Evolutionary conservation across 2,888 invertebrate species (phyloP).

Genomic region (Drosophila quinaria): DNA sequence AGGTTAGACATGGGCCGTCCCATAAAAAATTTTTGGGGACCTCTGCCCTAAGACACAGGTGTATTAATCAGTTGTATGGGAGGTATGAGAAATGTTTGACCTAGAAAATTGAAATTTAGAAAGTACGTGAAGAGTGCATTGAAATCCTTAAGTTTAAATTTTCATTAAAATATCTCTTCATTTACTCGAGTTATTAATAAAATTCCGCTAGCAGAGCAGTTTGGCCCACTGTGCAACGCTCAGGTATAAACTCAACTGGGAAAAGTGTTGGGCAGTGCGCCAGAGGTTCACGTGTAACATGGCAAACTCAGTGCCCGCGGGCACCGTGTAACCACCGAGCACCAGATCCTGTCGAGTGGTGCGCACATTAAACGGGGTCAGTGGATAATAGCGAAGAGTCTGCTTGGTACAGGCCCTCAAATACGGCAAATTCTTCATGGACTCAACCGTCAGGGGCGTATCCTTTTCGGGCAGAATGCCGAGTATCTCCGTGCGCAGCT

Average conservation of each 20-base stretch:
- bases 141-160: too few species aligned
- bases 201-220: too few species aligned
- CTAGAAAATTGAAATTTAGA: too few species aligned
- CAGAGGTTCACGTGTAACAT: constrained; percentile 89
- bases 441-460: constrained; percentile 84
- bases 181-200: too few species aligned
- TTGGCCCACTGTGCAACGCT: too few species aligned
- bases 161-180: too few species aligned
- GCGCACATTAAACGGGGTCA: constrained; percentile 87
- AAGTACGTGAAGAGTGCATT: too few species aligned
- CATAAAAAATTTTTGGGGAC: too few species aligned
- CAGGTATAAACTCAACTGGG: constrained; percentile 89
- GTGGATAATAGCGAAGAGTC: constrained; percentile 88
- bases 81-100: too few species aligned
- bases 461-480: constrained; percentile 84
- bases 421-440: constrained; percentile 87
- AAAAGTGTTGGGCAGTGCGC: constrained; percentile 88
- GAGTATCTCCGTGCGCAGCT: constrained; percentile 88
- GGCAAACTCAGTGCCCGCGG: constrained; percentile 89
- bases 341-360: constrained; percentile 87
- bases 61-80: too few species aligned
- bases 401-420: constrained; percentile 91
- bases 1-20: too few species aligned
- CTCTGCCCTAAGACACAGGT: too few species aligned
- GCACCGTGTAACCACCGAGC: constrained; percentile 88